Conservation (phyloP, 2,797 vertebrate genomes). For the Enteromius radiatus region DNA sequence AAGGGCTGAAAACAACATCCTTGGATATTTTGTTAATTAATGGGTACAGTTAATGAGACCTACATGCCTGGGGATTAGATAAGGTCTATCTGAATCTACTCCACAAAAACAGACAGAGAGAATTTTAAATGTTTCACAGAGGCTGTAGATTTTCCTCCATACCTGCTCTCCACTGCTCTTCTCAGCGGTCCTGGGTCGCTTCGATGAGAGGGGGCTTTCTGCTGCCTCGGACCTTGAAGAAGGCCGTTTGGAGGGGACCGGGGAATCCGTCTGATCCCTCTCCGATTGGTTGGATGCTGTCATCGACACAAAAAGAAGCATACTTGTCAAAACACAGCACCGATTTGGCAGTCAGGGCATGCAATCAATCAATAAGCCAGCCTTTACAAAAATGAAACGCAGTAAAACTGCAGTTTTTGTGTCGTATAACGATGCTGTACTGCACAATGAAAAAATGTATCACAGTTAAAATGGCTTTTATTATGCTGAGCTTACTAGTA, state of each 20-base stretch:
- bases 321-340: conserved; percentile 63
- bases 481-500: not conserved
- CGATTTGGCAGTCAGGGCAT: conserved; percentile 64
- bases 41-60: conserved; percentile 69
- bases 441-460: not conserved
- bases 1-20: conserved; percentile 65
- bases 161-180: conserved; percentile 94
- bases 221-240: conserved; percentile 84
- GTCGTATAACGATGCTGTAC: not conserved
- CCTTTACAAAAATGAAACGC: not conserved
- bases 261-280: conserved; percentile 87
- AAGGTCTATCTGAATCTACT: conserved; percentile 49
- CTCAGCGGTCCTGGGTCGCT: conserved; percentile 90
- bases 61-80: conserved; percentile 62
- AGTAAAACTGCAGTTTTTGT: conserved; percentile 15
- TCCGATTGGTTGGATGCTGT: conserved; percentile 85
- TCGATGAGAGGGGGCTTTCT: conserved; percentile 87
- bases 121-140: not conserved
- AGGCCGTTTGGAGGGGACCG: conserved; percentile 86
- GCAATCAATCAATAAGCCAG: conserved; percentile 25
- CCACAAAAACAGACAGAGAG: not conserved
- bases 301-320: conserved; percentile 54
- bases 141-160: conserved; percentile 59
- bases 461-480: conserved; percentile 1
- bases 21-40: conserved; percentile 65